Percentiles rank a stretch among this genome's conserved stretches.
phyloP scores from a whole-genome alignment of 2,797 vertebrate genomes.

The Mastacembelus armatus region DNA sequence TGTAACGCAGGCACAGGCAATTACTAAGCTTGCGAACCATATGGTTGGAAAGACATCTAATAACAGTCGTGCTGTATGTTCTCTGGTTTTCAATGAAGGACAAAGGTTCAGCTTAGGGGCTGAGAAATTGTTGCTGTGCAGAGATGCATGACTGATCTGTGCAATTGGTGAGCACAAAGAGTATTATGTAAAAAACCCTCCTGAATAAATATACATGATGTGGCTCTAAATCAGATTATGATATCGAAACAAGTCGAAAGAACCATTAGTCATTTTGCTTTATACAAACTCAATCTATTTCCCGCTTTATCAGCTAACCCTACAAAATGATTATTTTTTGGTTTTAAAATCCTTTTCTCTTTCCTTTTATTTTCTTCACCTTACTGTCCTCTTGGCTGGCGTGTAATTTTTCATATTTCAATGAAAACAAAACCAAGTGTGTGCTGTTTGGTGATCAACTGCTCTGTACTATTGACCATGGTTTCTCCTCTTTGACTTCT shows the following conservation, averaged over 20 bases:
- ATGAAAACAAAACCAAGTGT: too few species aligned
- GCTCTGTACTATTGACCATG: too few species aligned
- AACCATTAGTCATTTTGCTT: slow-evolving; percentile 43
- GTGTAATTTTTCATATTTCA: too few species aligned
- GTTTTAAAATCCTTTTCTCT: slow-evolving; percentile 34
- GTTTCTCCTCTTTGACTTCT: too few species aligned
- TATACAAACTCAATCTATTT: slow-evolving; percentile 32
- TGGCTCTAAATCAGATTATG: slow-evolving; percentile 63
- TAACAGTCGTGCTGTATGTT: slow-evolving; percentile 67
- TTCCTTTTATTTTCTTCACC: slow-evolving; percentile 41
- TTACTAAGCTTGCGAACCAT: slow-evolving; percentile 69
- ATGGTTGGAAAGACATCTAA: slow-evolving; percentile 71
- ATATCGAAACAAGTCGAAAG: slow-evolving; percentile 48
- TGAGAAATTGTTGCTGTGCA: slow-evolving; percentile 59
- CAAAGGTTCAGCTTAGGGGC: slow-evolving; percentile 65
- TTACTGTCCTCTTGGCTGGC: slow-evolving; percentile 41
- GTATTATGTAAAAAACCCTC: slow-evolving; percentile 56
- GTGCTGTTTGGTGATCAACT: too few species aligned
- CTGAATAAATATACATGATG: slow-evolving; percentile 64
- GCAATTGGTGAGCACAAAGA: slow-evolving; percentile 64
- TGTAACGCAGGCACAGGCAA: slow-evolving; percentile 59
- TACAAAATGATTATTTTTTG: slow-evolving; percentile 23
- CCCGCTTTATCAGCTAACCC: slow-evolving; percentile 46
- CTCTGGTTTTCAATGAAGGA: slow-evolving; percentile 72
- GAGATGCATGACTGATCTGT: slow-evolving; percentile 66